phyloP scores from a whole-genome alignment of 2,888 invertebrate species.

The Autographa gamma region DNA sequence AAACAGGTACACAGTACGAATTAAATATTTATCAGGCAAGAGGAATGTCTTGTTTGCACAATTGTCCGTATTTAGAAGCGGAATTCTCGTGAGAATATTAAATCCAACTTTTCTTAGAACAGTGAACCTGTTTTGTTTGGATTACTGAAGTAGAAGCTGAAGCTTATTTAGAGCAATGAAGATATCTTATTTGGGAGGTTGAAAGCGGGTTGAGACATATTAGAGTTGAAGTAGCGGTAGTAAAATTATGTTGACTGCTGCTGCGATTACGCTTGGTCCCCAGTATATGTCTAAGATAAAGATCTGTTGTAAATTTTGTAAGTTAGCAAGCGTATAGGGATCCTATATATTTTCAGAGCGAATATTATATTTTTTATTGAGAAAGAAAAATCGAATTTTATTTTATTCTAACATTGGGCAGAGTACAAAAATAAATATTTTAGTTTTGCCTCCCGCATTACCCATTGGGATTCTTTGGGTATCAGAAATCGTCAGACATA shows the following conservation, averaged over 20 bases:
- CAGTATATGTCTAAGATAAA: neutral
- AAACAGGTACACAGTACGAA: slow-evolving; percentile 45
- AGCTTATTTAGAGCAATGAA: neutral
- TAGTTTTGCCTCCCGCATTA: no score
- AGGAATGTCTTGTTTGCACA: slow-evolving; percentile 57
- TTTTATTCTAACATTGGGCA: no score
- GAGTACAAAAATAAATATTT: no score
- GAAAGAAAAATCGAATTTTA: no score
- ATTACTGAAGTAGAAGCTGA: neutral
- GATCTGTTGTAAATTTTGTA: neutral
- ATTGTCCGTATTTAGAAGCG: slow-evolving; percentile 46
- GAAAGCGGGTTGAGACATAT: neutral
- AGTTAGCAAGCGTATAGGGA: neutral
- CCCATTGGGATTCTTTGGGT: no score
- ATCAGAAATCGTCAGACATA: no score
- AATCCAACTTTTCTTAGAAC: slow-evolving; percentile 45
- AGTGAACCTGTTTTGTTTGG: slow-evolving; percentile 33
- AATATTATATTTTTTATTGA: no score
- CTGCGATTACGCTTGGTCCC: neutral
- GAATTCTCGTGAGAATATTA: slow-evolving; percentile 55
- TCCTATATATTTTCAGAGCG: no score
- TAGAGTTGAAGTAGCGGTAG: neutral
- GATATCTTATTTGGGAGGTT: slow-evolving; percentile 1
- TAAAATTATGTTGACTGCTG: neutral
- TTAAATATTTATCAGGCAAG: slow-evolving; percentile 56